Percentiles rank a stretch among this genome's conserved stretches.
Evolutionary conservation across 2,113 vertebrate species (phyloP).

Genomic region (Nycticorax nycticorax): DNA sequence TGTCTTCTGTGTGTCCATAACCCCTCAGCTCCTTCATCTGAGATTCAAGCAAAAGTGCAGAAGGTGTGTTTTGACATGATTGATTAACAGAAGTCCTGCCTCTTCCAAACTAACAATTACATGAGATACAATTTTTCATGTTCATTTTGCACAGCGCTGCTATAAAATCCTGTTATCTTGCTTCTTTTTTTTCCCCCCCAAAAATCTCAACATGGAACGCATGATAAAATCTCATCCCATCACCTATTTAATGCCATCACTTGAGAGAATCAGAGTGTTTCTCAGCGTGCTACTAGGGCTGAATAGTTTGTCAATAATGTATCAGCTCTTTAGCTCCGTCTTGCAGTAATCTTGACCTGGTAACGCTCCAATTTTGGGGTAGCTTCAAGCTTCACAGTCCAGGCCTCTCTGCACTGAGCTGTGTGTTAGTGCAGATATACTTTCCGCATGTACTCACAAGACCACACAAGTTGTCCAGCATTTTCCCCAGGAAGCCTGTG

Average conservation of each 20-base stretch:
- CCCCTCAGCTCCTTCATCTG: background rate
- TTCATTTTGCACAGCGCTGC: background rate
- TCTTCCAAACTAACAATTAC: background rate
- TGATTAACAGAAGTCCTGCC: background rate
- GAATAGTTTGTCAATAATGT: background rate
- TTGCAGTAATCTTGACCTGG: background rate
- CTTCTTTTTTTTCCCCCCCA: background rate
- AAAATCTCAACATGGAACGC: background rate
- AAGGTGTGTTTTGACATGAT: background rate
- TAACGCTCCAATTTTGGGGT: background rate
- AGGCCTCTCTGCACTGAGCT: background rate
- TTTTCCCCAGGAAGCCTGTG: background rate
- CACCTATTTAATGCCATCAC: background rate
- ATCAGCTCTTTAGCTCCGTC: background rate
- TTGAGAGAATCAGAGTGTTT: background rate
- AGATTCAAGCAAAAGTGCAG: background rate
- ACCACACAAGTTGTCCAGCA: background rate
- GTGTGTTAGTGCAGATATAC: background rate
- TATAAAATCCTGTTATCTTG: background rate
- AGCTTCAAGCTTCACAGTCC: background rate
- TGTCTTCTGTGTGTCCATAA: background rate
- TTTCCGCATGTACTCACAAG: background rate
- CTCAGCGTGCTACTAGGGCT: background rate
- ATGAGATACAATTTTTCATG: too few species aligned
- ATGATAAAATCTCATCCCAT: background rate